Evolutionary conservation across 2,888 invertebrate genomes (phyloP), one percentile per base, ranked within the genome.

Genomic region (Dolichopus griseipennis): DNA sequence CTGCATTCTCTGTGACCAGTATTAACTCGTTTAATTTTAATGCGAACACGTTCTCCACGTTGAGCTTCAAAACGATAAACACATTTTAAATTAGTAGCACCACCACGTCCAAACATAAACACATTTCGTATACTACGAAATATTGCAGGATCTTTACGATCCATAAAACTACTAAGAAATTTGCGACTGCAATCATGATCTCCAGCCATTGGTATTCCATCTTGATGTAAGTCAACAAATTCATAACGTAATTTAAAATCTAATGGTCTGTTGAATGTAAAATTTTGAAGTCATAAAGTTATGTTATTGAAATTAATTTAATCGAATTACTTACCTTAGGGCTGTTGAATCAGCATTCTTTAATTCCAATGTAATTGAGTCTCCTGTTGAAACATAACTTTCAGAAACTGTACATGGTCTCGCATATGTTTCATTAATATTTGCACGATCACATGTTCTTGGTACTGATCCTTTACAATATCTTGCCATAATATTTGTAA

Each of bases 31-130:
- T 88, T 90, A 67, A 94, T 85, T 68, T 89, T 87, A 66, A 95
- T 83, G 70, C 90, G 87, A 65, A 94, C 87, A 65, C 90, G 86
- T 78, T 94, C 93, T 65, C 92, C 92, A 67, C 89, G 88, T 75
- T 90, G 90, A 0, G 90, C 93, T 81, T 93, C 92, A 77, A 94
- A 94, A 65, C 92, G 90, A 80, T 94, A 94, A 65, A 90, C 86
- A 81, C 95, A 95, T 89, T 91, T 92, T 22, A 94, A 85, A 80
- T 93, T 91, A 70, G 86, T 85, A 10, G 90, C 86, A 41, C 94
- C 94, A 33, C 94, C 93, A 70, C 94, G 84, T 0, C 94, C 94
- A 75, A 91, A 94, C 15, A 93, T 84, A 76, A 94, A 94, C 61
- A 93, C 90, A 76, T 94, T 91, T 73, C 90, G 84, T 0, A 92